phyloP scores from a whole-genome alignment of 2,888 invertebrate species.

The Lasioglossum oenotherae region DNA sequence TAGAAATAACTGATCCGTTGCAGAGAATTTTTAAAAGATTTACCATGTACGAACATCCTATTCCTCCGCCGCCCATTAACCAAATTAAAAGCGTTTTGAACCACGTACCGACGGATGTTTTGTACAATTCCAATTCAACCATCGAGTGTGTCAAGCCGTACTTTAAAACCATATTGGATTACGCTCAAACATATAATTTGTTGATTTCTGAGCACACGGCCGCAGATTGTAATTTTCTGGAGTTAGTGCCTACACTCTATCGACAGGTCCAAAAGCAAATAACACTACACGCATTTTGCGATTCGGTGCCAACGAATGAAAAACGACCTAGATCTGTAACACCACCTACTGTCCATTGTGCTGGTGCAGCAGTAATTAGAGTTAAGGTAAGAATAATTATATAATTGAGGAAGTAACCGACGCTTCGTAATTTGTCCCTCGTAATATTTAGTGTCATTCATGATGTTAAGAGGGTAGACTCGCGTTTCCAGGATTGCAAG shows the following conservation, averaged over 20 bases:
- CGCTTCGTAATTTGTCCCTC: too few relatives aligned
- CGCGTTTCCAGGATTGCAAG: too few relatives aligned
- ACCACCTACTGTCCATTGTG: slow-evolving; percentile 86
- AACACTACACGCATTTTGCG: slow-evolving; percentile 86
- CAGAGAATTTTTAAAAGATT: slow-evolving; percentile 87
- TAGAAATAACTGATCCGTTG: slow-evolving; percentile 83
- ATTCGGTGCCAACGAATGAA: slow-evolving; percentile 80
- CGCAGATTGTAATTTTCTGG: slow-evolving; percentile 88
- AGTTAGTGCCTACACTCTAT: slow-evolving; percentile 87
- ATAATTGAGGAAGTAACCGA: too few relatives aligned
- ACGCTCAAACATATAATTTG: slow-evolving; percentile 86
- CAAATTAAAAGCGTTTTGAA: slow-evolving; percentile 84
- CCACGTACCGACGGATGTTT: slow-evolving; percentile 81
- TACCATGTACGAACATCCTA: slow-evolving; percentile 88
- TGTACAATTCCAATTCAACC: slow-evolving; percentile 83
- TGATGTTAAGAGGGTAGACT: too few relatives aligned
- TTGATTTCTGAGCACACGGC: slow-evolving; percentile 88
- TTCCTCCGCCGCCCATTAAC: slow-evolving; percentile 86
- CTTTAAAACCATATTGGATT: slow-evolving; percentile 84
- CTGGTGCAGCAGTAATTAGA: slow-evolving; percentile 87
- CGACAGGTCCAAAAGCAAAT: slow-evolving; percentile 85
- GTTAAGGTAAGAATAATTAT: slow-evolving; percentile 84
- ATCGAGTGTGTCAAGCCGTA: slow-evolving; percentile 84
- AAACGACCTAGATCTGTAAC: slow-evolving; percentile 81
- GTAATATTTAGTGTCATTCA: too few relatives aligned